Conservation (phyloP, 2,113 vertebrate genomes). For the Scophthalmus maximus region DNA sequence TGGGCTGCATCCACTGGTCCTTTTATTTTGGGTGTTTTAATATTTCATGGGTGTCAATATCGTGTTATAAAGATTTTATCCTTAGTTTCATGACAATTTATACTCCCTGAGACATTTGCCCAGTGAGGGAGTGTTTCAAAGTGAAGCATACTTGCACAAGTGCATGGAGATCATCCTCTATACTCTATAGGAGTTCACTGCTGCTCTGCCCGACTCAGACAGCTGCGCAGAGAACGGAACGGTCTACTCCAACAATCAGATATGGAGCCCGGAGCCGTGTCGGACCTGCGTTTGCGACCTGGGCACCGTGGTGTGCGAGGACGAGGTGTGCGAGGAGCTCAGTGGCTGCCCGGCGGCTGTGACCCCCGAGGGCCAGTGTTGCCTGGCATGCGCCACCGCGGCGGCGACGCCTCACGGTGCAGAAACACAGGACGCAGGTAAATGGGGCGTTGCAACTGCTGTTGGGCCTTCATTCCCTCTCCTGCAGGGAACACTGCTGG, state of each 20-base stretch:
- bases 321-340: slow-evolving; percentile 59
- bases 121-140: not conserved
- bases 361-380: slow-evolving; percentile 51
- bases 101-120: too few species aligned
- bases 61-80: too few species aligned
- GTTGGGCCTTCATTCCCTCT: too few species aligned
- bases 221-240: slow-evolving; percentile 46
- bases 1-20: too few species aligned
- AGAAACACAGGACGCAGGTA: slow-evolving; percentile 44
- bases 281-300: slow-evolving; percentile 45
- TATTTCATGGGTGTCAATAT: too few species aligned
- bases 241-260: slow-evolving; percentile 45
- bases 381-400: slow-evolving; percentile 27
- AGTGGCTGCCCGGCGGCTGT: slow-evolving; percentile 32
- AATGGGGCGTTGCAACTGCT: slow-evolving; percentile 20
- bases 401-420: not conserved
- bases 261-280: slow-evolving; percentile 54
- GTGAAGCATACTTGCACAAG: too few species aligned
- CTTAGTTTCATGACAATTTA: too few species aligned
- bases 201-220: slow-evolving; percentile 54
- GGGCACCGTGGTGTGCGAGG: slow-evolving; percentile 53
- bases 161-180: too few species aligned
- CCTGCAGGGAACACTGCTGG: too few species aligned
- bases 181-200: too few species aligned
- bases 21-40: too few species aligned